Base-by-base conservation (phyloP, 2,888 invertebrate species). In the Caradrina kadenii region DNA sequence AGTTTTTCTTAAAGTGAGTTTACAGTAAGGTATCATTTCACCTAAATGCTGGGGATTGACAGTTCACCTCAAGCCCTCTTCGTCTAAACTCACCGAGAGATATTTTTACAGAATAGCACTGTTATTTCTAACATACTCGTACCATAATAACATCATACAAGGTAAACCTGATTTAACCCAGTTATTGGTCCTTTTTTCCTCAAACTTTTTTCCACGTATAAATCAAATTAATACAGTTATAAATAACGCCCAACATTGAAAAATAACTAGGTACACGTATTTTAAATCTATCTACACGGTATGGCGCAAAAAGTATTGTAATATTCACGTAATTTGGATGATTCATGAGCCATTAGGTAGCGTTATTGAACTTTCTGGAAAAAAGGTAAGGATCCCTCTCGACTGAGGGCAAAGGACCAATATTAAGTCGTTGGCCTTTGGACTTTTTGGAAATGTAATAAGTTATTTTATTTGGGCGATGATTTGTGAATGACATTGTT, bases 251-350 rank as follows among this genome's bases (percentile, higher is more conserved):
- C 35, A 52, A 79, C 75, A 81, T 76, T 80, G 67, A 73, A 70
- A 81, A 75, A 79, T 80, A 80, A 74, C 82, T 83, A 79, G 76
- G 79, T 83, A 84, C 86, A 78, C 86, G 86, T 68, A 76, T 86
- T 86, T 88, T 88, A 90, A 90, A 88, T 88, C 88, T 86, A 88
- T 86, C 87, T 86, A 85, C 83, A 83, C 81, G 77, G 81, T 72
- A 75, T 82, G 85, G 83, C 72, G 85, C 85, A 82, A 87, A 89
- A 90, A 90, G 87, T 88, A 90, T 87, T 83, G 91, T 89, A 89
- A 90, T 90, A 88, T 89, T 90, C 88, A 82, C 89, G 92, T 91
- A 88, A 91, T 92, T 92, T 84, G 69, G 84, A 84, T 92, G 93
- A 92, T 91, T 91, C 87, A 92, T 91, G 86, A 85, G 81, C 93